Evolutionary conservation across 64 coral and sea anemone species (phyloP).

Genomic region (Cladopsammia gracilis): DNA sequence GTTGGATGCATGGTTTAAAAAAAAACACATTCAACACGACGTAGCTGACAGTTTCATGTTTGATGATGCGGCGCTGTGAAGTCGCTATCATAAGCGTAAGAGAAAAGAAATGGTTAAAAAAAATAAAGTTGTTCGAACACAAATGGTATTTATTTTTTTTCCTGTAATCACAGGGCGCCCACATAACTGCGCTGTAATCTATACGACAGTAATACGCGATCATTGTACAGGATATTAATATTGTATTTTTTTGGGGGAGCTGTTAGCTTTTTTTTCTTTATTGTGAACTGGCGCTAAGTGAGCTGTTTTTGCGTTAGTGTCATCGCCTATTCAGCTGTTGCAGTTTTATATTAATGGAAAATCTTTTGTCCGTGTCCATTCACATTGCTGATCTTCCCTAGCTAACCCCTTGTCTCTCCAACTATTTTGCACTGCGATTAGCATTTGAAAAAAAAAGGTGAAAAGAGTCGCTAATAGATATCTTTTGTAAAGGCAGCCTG

Average conservation of each 20-base stretch:
- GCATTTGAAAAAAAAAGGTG: conserved; percentile 61
- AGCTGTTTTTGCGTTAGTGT: conserved; percentile 9
- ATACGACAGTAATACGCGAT: conserved; percentile 10
- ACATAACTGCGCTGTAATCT: conserved; percentile 8
- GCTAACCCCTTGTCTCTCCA: conserved; percentile 35
- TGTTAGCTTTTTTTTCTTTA: conserved; percentile 3
- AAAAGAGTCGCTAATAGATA: conserved; percentile 14
- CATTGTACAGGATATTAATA: background rate
- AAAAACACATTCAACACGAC: conserved; percentile 21
- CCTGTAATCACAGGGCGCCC: no score
- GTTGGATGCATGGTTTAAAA: background rate
- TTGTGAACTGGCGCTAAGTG: background rate
- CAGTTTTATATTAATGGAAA: conserved; percentile 23
- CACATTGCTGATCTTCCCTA: background rate
- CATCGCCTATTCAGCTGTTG: conserved; percentile 65
- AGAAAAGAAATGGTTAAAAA: background rate
- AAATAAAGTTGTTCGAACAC: conserved; percentile 14
- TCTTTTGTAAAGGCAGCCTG: conserved; percentile 51
- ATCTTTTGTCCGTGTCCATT: conserved; percentile 56
- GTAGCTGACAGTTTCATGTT: conserved; percentile 24
- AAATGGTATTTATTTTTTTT: conserved; percentile 4
- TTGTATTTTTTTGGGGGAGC: background rate
- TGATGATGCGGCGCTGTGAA: conserved; percentile 21
- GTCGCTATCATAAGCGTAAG: conserved; percentile 6
- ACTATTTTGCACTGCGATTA: conserved; percentile 12